Evolutionary conservation across 2,113 vertebrate genomes (phyloP).

Genomic region (Callorhinus ursinus): DNA sequence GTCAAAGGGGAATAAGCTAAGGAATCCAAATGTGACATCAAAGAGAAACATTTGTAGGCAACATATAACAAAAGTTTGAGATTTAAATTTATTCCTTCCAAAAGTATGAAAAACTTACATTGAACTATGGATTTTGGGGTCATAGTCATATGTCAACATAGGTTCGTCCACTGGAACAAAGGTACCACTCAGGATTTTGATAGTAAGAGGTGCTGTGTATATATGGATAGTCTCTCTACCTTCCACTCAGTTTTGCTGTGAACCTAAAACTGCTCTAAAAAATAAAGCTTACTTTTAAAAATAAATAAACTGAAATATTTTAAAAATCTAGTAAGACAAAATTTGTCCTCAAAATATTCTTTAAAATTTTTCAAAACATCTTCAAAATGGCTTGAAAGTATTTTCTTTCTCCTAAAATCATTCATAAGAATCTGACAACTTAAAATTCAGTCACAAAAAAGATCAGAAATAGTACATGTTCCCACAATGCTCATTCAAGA

Average conservation of each 20-base stretch:
- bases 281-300: slow-evolving; percentile 5
- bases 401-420: slow-evolving; percentile 66
- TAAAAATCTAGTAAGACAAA: slow-evolving; percentile 8
- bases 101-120: neutral
- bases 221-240: neutral
- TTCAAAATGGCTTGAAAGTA: neutral
- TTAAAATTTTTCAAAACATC: neutral
- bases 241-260: neutral
- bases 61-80: neutral
- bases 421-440: slow-evolving; percentile 78
- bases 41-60: neutral
- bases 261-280: neutral
- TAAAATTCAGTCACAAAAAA: slow-evolving; percentile 83
- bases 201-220: neutral
- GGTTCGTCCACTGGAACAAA: neutral
- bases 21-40: slow-evolving; percentile 28
- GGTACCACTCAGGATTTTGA: neutral
- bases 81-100: slow-evolving; percentile 32
- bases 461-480: slow-evolving; percentile 62
- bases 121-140: neutral
- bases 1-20: neutral
- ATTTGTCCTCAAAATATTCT: neutral
- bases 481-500: slow-evolving; percentile 17
- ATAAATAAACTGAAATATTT: slow-evolving; percentile 25
- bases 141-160: neutral